Conservation (phyloP, 2,888 invertebrate species). For the Ceramica pisi region DNA sequence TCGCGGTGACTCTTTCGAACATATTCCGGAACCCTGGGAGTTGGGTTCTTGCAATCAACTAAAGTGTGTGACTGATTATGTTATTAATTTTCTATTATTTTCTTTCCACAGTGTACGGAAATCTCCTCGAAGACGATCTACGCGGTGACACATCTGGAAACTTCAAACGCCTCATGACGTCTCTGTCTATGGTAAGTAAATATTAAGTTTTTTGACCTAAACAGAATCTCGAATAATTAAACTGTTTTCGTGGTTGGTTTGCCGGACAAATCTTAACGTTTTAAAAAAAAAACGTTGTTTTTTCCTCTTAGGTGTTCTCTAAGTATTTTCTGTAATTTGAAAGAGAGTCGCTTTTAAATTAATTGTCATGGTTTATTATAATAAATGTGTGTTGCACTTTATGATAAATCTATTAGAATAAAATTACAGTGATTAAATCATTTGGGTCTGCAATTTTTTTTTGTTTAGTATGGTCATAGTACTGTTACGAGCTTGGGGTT, state of each 20-base stretch:
- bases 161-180: slow-evolving; percentile 97
- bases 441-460: no score
- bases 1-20: no score
- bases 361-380: background rate
- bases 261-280: background rate
- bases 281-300: no score
- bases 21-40: no score
- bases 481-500: no score
- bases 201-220: slow-evolving; percentile 24
- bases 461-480: no score
- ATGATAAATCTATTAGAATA: no score
- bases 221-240: slow-evolving; percentile 5
- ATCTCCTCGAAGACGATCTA: slow-evolving; percentile 95
- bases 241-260: background rate
- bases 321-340: background rate
- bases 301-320: no score
- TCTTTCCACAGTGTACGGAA: slow-evolving; percentile 93
- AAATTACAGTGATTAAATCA: no score
- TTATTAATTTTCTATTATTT: slow-evolving; percentile 12
- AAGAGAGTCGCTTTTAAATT: background rate
- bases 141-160: slow-evolving; percentile 97
- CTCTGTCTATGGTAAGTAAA: slow-evolving; percentile 94
- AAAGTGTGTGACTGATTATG: background rate
- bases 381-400: background rate
- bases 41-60: no score